phyloP scores from a whole-genome alignment of 1,140 invertebrate genomes.

The Diachasmimorpha longicaudata region DNA sequence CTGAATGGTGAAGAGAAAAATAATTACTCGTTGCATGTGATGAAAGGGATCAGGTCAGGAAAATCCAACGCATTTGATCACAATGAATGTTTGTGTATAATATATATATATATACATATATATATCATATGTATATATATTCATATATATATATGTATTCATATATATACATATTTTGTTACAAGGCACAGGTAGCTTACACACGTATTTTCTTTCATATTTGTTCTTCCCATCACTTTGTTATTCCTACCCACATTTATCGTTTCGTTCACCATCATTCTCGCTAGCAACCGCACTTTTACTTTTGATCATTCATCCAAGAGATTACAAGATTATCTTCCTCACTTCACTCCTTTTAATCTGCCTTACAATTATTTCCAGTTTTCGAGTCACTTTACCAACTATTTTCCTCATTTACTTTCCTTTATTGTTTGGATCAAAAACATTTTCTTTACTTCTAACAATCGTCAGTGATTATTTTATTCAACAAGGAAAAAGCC shows the following conservation, averaged over 20 bases:
- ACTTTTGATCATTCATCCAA: conserved; percentile 21
- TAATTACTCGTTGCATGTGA: neutral
- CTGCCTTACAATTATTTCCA: conserved; percentile 12
- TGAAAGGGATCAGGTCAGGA: neutral
- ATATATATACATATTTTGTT: conserved; percentile 44
- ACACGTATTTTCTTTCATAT: conserved; percentile 42
- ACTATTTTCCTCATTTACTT: neutral
- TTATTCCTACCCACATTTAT: conserved; percentile 23
- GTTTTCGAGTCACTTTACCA: neutral
- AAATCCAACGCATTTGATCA: neutral
- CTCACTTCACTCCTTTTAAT: neutral
- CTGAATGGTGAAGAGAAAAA: neutral
- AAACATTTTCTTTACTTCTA: neutral
- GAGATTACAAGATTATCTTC: conserved; percentile 25
- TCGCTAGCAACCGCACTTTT: neutral
- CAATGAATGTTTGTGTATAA: conserved; percentile 40
- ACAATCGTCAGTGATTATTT: too few species aligned
- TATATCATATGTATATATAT: conserved; percentile 29
- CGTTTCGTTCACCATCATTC: conserved; percentile 24
- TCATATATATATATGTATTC: conserved; percentile 23
- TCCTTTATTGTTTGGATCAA: neutral
- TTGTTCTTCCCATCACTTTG: conserved; percentile 15
- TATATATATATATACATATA: conserved; percentile 43
- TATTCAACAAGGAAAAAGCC: too few species aligned
- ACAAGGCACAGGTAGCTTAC: conserved; percentile 64